phyloP scores from a whole-genome alignment of 2,797 vertebrate genomes.

The Melanotaenia boesemani region DNA sequence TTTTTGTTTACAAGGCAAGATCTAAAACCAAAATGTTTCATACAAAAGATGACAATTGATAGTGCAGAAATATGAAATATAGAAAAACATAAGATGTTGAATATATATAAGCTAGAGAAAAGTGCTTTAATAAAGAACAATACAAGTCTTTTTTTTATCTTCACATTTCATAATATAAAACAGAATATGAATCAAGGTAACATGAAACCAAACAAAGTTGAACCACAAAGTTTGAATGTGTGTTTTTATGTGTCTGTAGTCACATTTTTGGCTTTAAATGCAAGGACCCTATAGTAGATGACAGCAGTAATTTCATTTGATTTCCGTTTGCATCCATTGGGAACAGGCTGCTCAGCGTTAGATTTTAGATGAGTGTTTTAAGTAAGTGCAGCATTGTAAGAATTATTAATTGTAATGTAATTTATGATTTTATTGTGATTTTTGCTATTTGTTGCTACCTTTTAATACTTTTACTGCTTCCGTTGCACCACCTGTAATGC shows the following conservation, averaged over 20 bases:
- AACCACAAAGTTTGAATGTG: neutral
- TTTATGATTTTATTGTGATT: too few species aligned
- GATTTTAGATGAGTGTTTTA: conserved; percentile 14
- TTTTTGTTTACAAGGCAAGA: too few species aligned
- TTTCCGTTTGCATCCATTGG: conserved; percentile 18
- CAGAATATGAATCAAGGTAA: neutral
- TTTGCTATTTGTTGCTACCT: too few species aligned
- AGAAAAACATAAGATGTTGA: neutral
- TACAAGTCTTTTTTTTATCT: too few species aligned
- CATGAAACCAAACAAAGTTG: neutral
- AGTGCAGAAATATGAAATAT: too few species aligned
- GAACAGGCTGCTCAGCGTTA: conserved; percentile 13
- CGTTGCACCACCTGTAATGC: too few species aligned
- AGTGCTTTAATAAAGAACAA: too few species aligned
- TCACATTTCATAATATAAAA: too few species aligned
- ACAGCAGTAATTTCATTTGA: conserved; percentile 30
- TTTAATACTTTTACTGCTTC: too few species aligned
- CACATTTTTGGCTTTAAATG: conserved; percentile 10
- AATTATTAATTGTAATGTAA: too few species aligned
- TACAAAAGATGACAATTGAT: too few species aligned
- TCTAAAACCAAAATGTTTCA: too few species aligned
- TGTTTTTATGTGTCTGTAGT: neutral
- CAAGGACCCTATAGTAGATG: conserved; percentile 8
- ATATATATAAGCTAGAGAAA: neutral
- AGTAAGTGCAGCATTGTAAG: conserved; percentile 6